A percentile compares a stretch with the other conserved stretches of the same genome.
These are phyloP conservation scores for Microctonus hyperodae DNA, from an alignment of 2,888 invertebrate species.

Conservation along the genomic window DNA sequence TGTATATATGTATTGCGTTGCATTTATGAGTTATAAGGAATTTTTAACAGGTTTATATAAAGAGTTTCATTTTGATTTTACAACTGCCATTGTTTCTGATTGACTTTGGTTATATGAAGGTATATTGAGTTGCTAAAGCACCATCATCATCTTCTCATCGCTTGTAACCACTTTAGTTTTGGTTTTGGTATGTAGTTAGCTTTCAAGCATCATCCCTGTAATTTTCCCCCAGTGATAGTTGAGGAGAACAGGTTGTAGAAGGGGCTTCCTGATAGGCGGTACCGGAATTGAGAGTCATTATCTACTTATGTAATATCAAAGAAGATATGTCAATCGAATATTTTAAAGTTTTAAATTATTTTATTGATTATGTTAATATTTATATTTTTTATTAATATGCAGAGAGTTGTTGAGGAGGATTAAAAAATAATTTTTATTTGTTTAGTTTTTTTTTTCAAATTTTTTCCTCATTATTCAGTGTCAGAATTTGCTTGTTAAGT, in stretches of 20 bases:
- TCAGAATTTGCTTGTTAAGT: too few species aligned
- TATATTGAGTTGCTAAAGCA: neutral
- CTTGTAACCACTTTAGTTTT: constrained; percentile 2
- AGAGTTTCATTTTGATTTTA: neutral
- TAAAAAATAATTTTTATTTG: neutral
- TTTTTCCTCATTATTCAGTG: neutral
- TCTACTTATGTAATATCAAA: neutral
- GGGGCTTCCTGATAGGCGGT: neutral
- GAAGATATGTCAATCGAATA: neutral
- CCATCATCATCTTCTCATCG: constrained; percentile 2
- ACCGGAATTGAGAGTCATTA: neutral
- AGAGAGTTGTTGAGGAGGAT: neutral
- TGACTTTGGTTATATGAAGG: neutral
- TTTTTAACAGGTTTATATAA: neutral
- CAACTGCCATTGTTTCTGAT: neutral
- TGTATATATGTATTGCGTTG: neutral
- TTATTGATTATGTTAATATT: neutral
- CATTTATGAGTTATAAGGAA: neutral
- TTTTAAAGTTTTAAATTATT: neutral
- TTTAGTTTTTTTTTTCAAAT: too few species aligned
- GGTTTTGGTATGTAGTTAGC: neutral
- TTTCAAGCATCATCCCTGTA: constrained; percentile 3
- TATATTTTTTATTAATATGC: neutral
- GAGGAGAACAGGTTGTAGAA: neutral
- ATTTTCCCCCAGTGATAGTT: constrained; percentile 2